Conservation (phyloP, 2,888 invertebrate genomes). For the Entomobrya multifasciata region DNA sequence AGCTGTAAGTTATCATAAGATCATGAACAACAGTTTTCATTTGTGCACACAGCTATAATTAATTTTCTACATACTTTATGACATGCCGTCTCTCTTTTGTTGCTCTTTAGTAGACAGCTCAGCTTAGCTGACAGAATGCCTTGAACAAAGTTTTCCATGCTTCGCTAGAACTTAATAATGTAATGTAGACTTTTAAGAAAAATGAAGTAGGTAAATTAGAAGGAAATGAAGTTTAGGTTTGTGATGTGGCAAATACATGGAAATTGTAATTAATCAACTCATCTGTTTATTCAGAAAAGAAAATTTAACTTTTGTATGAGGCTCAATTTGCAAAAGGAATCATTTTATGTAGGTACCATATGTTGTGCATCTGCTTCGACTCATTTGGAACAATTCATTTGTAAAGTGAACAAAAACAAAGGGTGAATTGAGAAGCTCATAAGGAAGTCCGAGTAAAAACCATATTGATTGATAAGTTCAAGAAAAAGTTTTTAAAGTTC, state of each 20-base stretch:
- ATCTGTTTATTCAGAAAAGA: no score
- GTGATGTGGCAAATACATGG: neutral
- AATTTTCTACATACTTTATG: no score
- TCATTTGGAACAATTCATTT: neutral
- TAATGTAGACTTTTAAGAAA: neutral
- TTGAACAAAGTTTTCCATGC: neutral
- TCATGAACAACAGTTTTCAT: neutral
- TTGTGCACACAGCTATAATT: no score
- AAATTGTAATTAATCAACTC: slow-evolving; percentile 40
- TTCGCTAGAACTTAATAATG: no score
- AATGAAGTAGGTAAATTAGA: neutral
- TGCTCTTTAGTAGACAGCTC: no score
- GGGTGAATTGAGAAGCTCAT: neutral
- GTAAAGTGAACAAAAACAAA: no score
- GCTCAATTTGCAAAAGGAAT: no score
- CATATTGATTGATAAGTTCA: slow-evolving; percentile 55
- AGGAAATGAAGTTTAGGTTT: no score
- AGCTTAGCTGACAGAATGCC: no score
- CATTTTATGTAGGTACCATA: no score
- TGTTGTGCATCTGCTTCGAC: no score
- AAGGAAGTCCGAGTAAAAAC: neutral
- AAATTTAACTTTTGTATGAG: no score
- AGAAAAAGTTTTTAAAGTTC: neutral
- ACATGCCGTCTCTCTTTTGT: neutral
- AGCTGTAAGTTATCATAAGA: slow-evolving; percentile 70